phyloP scores from a whole-genome alignment of 2,888 invertebrate species.

The Sisyra nigra region DNA sequence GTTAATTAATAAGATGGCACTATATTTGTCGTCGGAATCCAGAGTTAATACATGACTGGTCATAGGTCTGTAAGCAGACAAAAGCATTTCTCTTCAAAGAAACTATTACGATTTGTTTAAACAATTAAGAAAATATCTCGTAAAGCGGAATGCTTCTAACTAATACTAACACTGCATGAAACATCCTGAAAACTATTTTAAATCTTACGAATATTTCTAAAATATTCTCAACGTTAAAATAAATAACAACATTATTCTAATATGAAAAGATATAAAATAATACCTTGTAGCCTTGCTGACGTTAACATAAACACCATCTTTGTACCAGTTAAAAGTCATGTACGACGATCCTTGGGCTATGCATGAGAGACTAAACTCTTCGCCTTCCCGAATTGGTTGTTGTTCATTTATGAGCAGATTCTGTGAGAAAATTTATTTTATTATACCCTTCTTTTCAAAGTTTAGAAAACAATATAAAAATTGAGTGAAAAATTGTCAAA shows the following conservation, averaged over 20 bases:
- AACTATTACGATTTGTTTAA: constrained; percentile 12
- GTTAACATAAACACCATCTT: constrained; percentile 61
- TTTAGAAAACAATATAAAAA: no score
- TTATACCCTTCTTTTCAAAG: no score
- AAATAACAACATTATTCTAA: not conserved
- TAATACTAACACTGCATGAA: constrained; percentile 24
- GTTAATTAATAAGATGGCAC: constrained; percentile 55
- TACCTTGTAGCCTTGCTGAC: constrained; percentile 58
- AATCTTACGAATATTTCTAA: no score
- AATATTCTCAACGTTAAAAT: not conserved
- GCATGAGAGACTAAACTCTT: constrained; percentile 63
- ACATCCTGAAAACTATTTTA: constrained; percentile 16
- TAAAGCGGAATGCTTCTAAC: constrained; percentile 10
- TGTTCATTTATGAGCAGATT: constrained; percentile 34
- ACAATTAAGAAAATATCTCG: not conserved
- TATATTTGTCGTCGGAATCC: constrained; percentile 38
- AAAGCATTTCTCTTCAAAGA: no score
- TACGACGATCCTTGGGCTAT: constrained; percentile 59
- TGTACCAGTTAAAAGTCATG: constrained; percentile 66
- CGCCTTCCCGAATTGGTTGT: constrained; percentile 43
- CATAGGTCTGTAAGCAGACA: constrained; percentile 36
- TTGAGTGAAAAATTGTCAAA: no score
- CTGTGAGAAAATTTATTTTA: constrained; percentile 22
- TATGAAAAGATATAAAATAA: constrained; percentile 17
- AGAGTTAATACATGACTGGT: constrained; percentile 40